Conservation (phyloP, 1,140 invertebrate species). For the Euura lappo region DNA sequence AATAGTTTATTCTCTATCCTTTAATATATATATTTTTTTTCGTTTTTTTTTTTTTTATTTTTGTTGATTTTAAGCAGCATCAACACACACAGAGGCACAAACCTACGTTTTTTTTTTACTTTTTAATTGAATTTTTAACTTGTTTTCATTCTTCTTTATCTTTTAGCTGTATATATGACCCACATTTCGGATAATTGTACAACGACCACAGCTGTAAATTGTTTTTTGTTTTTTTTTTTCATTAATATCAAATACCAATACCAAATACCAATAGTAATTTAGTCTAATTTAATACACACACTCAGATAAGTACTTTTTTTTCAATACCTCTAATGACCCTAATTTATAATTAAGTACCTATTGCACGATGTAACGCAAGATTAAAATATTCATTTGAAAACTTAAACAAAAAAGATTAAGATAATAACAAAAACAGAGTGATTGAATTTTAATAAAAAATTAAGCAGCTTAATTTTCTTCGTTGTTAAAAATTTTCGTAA, state of each 20-base stretch:
- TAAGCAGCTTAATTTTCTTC: no score
- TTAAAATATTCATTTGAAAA: neutral
- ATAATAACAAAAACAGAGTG: neutral
- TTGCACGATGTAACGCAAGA: neutral
- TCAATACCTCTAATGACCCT: neutral
- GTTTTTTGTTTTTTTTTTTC: neutral
- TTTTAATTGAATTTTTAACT: conserved; percentile 14
- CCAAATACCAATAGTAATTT: neutral
- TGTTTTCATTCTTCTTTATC: neutral
- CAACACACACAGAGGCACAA: neutral
- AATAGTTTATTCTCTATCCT: neutral
- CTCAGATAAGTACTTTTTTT: neutral
- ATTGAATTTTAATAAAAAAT: neutral
- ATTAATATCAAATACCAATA: neutral
- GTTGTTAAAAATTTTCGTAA: no score
- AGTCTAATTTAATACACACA: neutral
- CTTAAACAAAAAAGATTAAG: no score
- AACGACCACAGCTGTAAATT: neutral
- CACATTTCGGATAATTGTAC: neutral
- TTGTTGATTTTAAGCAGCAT: neutral
- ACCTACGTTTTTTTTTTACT: conserved; percentile 18
- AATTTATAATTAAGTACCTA: neutral
- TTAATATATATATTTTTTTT: no score
- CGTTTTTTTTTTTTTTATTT: no score
- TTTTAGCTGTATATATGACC: no score